Evolutionary conservation across 2,113 vertebrate species (phyloP).

Genomic region (Thunnus thynnus): DNA sequence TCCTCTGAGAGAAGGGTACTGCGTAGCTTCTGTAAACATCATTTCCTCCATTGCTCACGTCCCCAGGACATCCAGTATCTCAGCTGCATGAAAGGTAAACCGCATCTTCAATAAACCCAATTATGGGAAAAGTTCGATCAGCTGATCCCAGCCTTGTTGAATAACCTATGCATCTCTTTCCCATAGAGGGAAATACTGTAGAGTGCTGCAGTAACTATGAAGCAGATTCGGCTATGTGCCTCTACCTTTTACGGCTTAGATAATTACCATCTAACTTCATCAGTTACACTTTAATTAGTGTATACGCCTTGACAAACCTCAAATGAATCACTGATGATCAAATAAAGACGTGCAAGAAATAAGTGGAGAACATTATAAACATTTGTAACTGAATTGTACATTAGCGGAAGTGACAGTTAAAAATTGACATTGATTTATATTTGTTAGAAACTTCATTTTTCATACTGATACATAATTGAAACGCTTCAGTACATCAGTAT

Average conservation of each 20-base stretch:
- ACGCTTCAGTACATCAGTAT: neutral
- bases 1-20: conserved; percentile 67
- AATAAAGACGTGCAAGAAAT: conserved; percentile 12
- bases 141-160: conserved; percentile 50
- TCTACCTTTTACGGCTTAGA: neutral
- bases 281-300: conserved; percentile 12
- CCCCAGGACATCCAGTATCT: conserved; percentile 57
- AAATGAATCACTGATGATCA: conserved; percentile 29
- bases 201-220: conserved; percentile 1
- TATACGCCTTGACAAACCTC: neutral
- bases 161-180: conserved; percentile 43
- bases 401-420: conserved; percentile 7
- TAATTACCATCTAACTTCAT: conserved; percentile 33
- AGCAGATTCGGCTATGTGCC: neutral
- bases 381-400: neutral
- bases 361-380: neutral
- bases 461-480: neutral
- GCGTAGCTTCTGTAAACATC: conserved; percentile 71
- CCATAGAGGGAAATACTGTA: neutral
- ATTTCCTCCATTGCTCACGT: conserved; percentile 59
- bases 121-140: conserved; percentile 60
- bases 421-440: neutral
- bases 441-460: conserved; percentile 4
- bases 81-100: conserved; percentile 56
- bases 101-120: conserved; percentile 61